Percentiles rank a stretch among this genome's conserved stretches.
Conservation (phyloP, 1,140 invertebrate genomes). For the Drusus annulatus region DNA sequence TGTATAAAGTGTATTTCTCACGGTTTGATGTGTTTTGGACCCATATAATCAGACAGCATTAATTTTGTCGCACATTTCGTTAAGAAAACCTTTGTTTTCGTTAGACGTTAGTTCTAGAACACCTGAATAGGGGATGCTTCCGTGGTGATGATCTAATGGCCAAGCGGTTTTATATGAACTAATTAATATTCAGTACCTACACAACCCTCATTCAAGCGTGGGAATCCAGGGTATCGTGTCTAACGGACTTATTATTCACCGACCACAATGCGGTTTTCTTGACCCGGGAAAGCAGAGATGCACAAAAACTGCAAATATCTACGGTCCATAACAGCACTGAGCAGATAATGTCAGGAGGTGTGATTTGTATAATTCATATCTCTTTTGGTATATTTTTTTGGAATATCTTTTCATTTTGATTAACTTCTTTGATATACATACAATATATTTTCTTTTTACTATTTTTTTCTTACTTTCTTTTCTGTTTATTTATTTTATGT, state of each 20-base stretch:
- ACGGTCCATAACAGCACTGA: too few species aligned
- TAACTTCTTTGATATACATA: too few species aligned
- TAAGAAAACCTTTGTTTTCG: background rate
- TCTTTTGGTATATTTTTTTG: too few species aligned
- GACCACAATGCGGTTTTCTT: too few species aligned
- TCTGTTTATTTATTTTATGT: too few species aligned
- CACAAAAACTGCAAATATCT: too few species aligned
- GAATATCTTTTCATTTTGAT: too few species aligned
- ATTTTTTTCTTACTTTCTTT: too few species aligned
- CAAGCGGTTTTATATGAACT: background rate
- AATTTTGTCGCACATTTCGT: background rate
- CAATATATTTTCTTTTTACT: too few species aligned
- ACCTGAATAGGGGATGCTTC: constrained; percentile 25
- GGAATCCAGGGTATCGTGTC: background rate
- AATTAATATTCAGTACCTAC: constrained; percentile 10
- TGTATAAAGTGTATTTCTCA: background rate
- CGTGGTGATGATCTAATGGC: background rate
- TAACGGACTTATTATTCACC: background rate
- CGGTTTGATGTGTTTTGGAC: background rate
- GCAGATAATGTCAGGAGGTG: too few species aligned
- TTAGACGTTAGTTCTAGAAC: background rate
- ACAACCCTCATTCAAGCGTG: background rate
- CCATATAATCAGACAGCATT: constrained; percentile 13
- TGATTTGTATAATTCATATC: too few species aligned
- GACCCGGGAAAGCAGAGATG: too few species aligned